Conservation (phyloP, 2,888 invertebrate species). For the Cotesia congregata region DNA sequence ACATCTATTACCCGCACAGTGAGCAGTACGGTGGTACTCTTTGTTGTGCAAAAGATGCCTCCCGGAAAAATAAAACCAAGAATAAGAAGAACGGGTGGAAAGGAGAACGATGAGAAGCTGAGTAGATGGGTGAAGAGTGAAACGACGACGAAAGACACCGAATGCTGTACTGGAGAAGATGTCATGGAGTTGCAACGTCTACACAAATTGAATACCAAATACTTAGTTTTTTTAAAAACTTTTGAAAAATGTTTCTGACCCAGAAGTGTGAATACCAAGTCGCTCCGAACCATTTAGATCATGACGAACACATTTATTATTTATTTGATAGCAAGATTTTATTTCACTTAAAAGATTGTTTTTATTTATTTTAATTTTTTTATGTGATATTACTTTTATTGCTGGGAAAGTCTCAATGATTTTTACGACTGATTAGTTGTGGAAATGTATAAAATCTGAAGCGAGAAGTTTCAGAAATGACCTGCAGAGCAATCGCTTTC, state of each 20-base stretch:
- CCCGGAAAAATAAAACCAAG: conserved; percentile 11
- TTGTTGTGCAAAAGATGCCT: conserved; percentile 25
- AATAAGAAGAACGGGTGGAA: conserved; percentile 2
- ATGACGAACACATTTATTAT: conserved; percentile 1
- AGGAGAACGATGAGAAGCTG: background rate
- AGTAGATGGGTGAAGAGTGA: background rate
- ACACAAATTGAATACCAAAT: conserved; percentile 39
- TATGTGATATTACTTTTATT: too few species aligned
- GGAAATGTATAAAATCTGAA: too few species aligned
- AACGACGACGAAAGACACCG: background rate
- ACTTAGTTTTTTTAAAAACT: conserved; percentile 19
- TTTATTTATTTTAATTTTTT: too few species aligned
- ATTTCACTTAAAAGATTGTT: too few species aligned
- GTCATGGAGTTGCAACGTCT: conserved; percentile 19
- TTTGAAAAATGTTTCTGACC: conserved; percentile 18
- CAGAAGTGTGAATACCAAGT: conserved; percentile 30
- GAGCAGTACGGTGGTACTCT: conserved; percentile 18
- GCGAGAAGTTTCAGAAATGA: too few species aligned
- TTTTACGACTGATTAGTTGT: too few species aligned
- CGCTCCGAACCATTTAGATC: background rate
- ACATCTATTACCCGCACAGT: conserved; percentile 38
- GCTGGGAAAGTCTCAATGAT: too few species aligned
- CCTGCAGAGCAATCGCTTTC: too few species aligned
- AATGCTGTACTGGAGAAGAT: background rate
- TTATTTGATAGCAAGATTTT: background rate